Conservation (phyloP, 2,797 vertebrate genomes). For the Champsocephalus esox region DNA sequence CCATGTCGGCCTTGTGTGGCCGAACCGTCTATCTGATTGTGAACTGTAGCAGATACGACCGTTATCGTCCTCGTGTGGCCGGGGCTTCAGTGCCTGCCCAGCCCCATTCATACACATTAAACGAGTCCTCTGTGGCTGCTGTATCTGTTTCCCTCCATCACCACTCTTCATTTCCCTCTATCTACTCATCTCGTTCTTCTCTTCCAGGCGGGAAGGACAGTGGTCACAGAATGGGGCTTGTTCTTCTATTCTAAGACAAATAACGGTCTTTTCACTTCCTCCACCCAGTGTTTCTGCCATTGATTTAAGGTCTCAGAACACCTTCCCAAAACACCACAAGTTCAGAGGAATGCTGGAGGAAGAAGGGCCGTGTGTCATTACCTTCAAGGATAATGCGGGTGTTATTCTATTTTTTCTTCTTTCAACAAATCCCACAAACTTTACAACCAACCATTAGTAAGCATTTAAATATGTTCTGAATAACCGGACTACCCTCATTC, state of each 20-base stretch:
- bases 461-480: neutral
- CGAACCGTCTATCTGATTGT: no score
- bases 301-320: conserved; percentile 47
- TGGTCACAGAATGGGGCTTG: conserved; percentile 34
- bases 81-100: neutral
- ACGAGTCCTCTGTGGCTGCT: conserved; percentile 38
- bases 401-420: neutral
- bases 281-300: conserved; percentile 32
- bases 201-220: conserved; percentile 28
- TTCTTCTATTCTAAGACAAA: conserved; percentile 53
- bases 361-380: neutral
- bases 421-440: neutral
- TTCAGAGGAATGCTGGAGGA: conserved; percentile 19
- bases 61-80: no score
- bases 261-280: conserved; percentile 44
- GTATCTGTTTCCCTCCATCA: conserved; percentile 52
- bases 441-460: neutral
- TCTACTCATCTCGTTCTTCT: conserved; percentile 41
- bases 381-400: neutral
- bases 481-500: neutral
- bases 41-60: no score
- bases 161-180: conserved; percentile 38
- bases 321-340: conserved; percentile 34
- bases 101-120: conserved; percentile 52
- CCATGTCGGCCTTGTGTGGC: no score